Conservation (phyloP, 1,140 invertebrate genomes). For the Scylla paramamosain region DNA sequence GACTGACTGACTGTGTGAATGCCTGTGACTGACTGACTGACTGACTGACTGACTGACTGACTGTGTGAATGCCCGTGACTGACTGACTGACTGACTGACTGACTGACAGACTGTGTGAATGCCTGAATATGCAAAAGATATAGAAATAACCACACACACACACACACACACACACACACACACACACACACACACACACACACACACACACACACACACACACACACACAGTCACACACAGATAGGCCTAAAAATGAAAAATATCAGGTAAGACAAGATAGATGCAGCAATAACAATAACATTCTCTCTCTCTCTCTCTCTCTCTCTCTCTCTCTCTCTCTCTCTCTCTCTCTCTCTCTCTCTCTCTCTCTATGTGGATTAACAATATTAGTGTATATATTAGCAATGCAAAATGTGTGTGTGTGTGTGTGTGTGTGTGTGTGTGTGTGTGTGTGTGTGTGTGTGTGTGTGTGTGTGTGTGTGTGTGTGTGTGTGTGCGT, state of each 20-base stretch:
- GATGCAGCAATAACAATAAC: neutral
- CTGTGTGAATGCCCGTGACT: no score
- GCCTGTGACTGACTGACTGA: no score
- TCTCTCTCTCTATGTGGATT: no score
- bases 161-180: neutral
- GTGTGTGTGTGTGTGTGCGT: neutral
- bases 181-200: no score
- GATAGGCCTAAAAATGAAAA: no score
- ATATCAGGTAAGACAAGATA: neutral
- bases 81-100: neutral
- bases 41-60: neutral
- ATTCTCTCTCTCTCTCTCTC: neutral
- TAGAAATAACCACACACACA: neutral
- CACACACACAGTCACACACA: no score
- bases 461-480: neutral
- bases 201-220: no score
- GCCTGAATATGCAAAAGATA: neutral
- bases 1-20: neutral
- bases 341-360: neutral
- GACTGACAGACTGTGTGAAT: no score
- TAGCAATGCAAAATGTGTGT: no score
- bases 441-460: no score
- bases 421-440: no score
- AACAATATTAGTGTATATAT: no score
- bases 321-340: neutral